Percentiles rank a stretch among this genome's conserved stretches.
These are phyloP conservation scores for Mya arenaria DNA, from an alignment of 1,140 invertebrate species.

Conservation along the genomic window DNA sequence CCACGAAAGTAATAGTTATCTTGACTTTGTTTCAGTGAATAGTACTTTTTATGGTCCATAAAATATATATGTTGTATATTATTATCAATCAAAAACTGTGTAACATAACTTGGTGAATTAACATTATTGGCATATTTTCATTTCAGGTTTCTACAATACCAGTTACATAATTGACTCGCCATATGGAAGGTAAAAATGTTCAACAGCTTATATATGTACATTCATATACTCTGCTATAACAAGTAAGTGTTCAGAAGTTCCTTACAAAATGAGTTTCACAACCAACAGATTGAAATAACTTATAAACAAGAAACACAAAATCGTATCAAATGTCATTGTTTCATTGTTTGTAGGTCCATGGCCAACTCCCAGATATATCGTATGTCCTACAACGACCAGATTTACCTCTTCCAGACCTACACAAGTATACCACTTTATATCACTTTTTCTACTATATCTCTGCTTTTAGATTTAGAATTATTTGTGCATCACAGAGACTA, in stretches of 20 bases:
- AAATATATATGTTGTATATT: too few species aligned
- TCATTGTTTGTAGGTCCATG: conserved; percentile 54
- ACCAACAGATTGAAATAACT: background rate
- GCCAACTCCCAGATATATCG: conserved; percentile 31
- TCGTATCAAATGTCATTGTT: background rate
- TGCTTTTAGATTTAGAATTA: too few species aligned
- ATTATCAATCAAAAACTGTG: too few species aligned
- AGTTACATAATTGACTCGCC: conserved; percentile 64
- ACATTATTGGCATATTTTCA: too few species aligned
- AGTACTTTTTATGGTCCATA: too few species aligned
- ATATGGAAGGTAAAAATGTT: conserved; percentile 62
- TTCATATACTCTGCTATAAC: background rate
- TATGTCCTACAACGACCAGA: conserved; percentile 57
- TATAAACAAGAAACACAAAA: background rate
- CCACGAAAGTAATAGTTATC: too few species aligned
- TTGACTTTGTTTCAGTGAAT: too few species aligned
- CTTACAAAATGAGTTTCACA: background rate
- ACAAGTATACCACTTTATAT: conserved; percentile 59
- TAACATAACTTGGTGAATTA: too few species aligned
- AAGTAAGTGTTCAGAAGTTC: background rate
- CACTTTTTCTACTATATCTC: too few species aligned
- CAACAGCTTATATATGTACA: too few species aligned
- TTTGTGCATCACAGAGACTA: too few species aligned
- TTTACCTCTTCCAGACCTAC: conserved; percentile 66
- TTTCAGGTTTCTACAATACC: conserved; percentile 54